phyloP scores from a whole-genome alignment of 2,113 vertebrate genomes.

The Lichenostomus cassidix region DNA sequence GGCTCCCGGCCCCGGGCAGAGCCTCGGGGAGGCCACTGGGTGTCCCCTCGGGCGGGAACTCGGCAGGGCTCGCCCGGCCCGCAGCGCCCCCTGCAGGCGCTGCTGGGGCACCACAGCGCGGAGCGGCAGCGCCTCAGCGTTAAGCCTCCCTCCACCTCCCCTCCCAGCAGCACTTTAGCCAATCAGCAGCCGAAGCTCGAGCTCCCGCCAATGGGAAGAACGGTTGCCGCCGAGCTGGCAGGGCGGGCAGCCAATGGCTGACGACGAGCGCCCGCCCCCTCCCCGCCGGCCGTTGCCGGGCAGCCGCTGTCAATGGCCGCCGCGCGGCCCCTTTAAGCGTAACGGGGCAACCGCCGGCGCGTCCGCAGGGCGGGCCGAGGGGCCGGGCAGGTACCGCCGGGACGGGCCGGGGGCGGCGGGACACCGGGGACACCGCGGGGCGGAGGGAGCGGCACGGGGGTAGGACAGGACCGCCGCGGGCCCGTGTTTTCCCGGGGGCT shows the following conservation, averaged over 20 bases:
- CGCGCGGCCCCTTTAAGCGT: constrained; percentile 29
- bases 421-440: background rate
- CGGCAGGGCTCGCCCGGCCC: too few species aligned
- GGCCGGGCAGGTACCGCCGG: background rate
- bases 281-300: background rate
- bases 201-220: background rate
- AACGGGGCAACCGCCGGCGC: constrained; percentile 18
- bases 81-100: background rate
- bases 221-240: background rate
- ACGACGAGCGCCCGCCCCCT: background rate
- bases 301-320: background rate
- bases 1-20: too few species aligned
- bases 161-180: fast-evolving
- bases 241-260: background rate
- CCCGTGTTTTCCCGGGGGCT: background rate
- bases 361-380: background rate
- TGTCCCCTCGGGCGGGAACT: too few species aligned
- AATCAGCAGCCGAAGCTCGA: background rate
- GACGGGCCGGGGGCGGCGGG: background rate
- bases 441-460: background rate
- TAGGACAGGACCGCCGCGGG: background rate
- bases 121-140: fast-evolving
- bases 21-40: fast-evolving
- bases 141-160: fast-evolving
- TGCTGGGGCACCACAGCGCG: fast-evolving